Base-by-base conservation (phyloP, 2,888 invertebrate genomes). In the Celastrina argiolus region DNA sequence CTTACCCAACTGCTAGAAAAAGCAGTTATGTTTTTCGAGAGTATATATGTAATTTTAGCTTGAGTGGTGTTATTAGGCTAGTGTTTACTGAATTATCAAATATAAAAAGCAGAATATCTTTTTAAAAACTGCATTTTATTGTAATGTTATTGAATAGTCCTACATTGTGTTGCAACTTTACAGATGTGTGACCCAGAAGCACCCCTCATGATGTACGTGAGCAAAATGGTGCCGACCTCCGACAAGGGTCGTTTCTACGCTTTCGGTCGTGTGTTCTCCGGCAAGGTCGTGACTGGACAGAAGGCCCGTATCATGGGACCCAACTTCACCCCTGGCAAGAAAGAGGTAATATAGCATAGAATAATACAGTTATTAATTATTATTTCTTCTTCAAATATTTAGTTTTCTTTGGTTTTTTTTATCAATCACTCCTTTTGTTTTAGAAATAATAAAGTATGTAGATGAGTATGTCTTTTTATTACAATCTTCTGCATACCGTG, bases 171-270 rank as follows among this genome's bases (percentile, higher is more conserved):
- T 8, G 18, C 10, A 34, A 39, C 2, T 2, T 51, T 63, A 10
- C 75, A 97, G 94, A 96, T 84, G 82, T 99, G 99, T 83, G 98
- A 99, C 89, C 96, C 99, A 14, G 96, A 97, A 75, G 99, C 96
- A 56, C 99, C 99, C 16, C 94, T 99, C 68, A 99, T 99, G 99
- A 99, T 99, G 99, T 99, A 99, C 94, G 94, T 99, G 75, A 98
- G 98, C 64, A 99, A 99, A 92, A 99, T 99, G 99, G 99, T 99
- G 85, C 99, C 99, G 74, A 99, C 99, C 16, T 96, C 98, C 14
- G 99, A 99, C 91, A 99, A 99, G 93, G 99, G 99, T 71, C 96
- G 99, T 84, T 99, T 99, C 95, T 99, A 99, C 91, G 99, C 99
- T 70, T 99, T 99, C 87, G 99, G 99, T 64, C 98, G 99, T 91